Percentiles rank a stretch among this genome's conserved stretches.
Evolutionary conservation across 2,113 vertebrate genomes (phyloP).

Genomic region (Atrichornis clamosus): DNA sequence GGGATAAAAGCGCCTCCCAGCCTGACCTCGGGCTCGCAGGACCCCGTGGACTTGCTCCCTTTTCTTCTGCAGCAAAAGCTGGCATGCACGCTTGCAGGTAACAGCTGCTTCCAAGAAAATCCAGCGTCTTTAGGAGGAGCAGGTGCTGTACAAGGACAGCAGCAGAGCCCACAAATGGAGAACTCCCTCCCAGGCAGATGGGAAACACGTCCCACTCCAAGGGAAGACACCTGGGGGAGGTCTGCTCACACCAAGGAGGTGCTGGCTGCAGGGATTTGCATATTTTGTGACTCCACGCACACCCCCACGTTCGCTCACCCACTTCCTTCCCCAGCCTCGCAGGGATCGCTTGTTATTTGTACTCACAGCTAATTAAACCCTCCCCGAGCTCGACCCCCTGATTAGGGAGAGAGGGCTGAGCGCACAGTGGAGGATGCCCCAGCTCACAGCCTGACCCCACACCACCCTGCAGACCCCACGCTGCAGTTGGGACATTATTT

Average conservation of each 20-base stretch:
- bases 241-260: background rate
- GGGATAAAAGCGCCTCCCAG: background rate
- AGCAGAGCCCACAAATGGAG: background rate
- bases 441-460: background rate
- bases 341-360: background rate
- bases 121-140: background rate
- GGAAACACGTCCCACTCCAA: rapidly evolving
- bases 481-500: conserved; percentile 14
- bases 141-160: background rate
- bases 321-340: background rate
- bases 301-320: background rate
- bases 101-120: background rate
- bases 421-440: background rate
- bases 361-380: conserved; percentile 23
- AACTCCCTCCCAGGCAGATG: background rate
- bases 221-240: background rate
- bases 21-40: background rate
- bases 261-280: background rate
- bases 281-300: background rate
- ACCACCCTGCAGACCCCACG: conserved; percentile 6
- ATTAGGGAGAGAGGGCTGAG: background rate
- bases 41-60: background rate
- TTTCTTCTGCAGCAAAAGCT: rapidly evolving
- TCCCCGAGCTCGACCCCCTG: background rate
- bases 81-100: rapidly evolving